Percentiles rank a stretch among this genome's conserved stretches.
Conservation (phyloP, 2,888 invertebrate genomes). For the Drosophila borborema region DNA sequence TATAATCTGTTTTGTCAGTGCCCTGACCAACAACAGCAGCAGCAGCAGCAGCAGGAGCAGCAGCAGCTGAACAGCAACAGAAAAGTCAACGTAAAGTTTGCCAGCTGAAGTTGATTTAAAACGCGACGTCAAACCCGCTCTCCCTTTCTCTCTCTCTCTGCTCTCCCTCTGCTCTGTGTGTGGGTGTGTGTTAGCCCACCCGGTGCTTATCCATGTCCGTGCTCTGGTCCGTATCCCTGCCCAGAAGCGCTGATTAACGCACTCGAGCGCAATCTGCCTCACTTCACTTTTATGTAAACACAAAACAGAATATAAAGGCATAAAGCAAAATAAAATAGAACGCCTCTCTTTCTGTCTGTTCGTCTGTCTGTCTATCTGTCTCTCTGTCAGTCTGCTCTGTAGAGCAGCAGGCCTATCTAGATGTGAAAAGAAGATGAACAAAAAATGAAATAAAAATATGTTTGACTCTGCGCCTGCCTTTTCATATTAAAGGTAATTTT, state of each 20-base stretch:
- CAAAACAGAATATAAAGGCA: conserved; percentile 81
- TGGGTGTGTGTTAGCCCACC: conserved; percentile 12
- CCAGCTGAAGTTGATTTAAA: conserved; percentile 65
- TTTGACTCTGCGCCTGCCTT: conserved; percentile 63
- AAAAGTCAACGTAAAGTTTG: conserved; percentile 69
- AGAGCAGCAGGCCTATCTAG: conserved; percentile 64
- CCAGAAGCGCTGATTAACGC: conserved; percentile 80
- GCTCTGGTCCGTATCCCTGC: conserved; percentile 55
- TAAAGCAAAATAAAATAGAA: conserved; percentile 77
- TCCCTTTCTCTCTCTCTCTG: neutral
- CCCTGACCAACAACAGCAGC: conserved; percentile 61
- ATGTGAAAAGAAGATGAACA: conserved; percentile 39
- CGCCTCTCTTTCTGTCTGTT: conserved; percentile 25
- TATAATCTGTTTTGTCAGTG: conserved; percentile 75
- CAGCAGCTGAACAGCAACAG: conserved; percentile 27
- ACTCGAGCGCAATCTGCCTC: conserved; percentile 81
- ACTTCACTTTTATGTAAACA: conserved; percentile 81
- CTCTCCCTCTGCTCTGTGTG: neutral
- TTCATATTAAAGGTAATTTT: conserved; percentile 80
- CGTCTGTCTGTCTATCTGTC: conserved; percentile 12
- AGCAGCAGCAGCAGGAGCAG: conserved; percentile 12
- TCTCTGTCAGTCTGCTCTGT: conserved; percentile 24
- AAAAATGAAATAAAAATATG: conserved; percentile 52
- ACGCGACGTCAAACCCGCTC: conserved; percentile 20
- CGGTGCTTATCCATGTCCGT: conserved; percentile 24